These are phyloP conservation scores for Podocnemis expansa DNA, from an alignment of 2,113 vertebrate species.

Conservation along the genomic window DNA sequence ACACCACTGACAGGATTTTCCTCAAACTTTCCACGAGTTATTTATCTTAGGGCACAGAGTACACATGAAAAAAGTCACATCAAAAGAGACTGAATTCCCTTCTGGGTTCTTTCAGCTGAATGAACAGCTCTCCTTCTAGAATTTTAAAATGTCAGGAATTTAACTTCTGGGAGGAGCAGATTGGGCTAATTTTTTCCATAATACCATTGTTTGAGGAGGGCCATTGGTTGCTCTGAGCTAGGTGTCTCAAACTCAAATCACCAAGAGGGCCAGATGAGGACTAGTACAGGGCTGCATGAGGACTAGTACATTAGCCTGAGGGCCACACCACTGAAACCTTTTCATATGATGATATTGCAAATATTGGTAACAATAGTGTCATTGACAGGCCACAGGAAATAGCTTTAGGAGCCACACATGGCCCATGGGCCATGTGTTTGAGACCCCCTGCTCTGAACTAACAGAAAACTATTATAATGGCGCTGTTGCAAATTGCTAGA, in stretches of 20 bases:
- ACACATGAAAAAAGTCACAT: slow-evolving; percentile 38
- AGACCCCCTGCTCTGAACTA: too few relatives aligned
- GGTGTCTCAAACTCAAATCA: too few relatives aligned
- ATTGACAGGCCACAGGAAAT: too few relatives aligned
- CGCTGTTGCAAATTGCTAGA: background rate
- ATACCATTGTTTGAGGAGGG: background rate
- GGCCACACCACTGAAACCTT: too few relatives aligned
- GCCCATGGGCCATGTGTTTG: too few relatives aligned
- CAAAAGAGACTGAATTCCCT: slow-evolving; percentile 59
- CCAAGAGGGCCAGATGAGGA: too few relatives aligned
- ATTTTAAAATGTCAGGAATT: slow-evolving; percentile 5
- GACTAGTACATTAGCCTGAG: too few relatives aligned
- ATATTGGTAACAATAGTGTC: too few relatives aligned
- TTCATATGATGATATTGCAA: too few relatives aligned
- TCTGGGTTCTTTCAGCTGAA: slow-evolving; percentile 35
- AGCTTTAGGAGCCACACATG: too few relatives aligned
- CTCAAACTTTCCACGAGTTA: slow-evolving; percentile 55
- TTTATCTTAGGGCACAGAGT: slow-evolving; percentile 60
- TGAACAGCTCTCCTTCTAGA: background rate
- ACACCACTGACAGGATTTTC: slow-evolving; percentile 55
- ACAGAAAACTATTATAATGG: background rate
- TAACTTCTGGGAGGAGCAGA: background rate
- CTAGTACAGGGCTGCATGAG: too few relatives aligned
- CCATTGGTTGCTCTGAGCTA: background rate
- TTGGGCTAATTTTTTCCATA: background rate